A percentile compares a stretch with the other conserved stretches of the same genome.
These are phyloP conservation scores for Deilephila elpenor DNA, from an alignment of 2,888 invertebrate genomes.

Conservation along the genomic window DNA sequence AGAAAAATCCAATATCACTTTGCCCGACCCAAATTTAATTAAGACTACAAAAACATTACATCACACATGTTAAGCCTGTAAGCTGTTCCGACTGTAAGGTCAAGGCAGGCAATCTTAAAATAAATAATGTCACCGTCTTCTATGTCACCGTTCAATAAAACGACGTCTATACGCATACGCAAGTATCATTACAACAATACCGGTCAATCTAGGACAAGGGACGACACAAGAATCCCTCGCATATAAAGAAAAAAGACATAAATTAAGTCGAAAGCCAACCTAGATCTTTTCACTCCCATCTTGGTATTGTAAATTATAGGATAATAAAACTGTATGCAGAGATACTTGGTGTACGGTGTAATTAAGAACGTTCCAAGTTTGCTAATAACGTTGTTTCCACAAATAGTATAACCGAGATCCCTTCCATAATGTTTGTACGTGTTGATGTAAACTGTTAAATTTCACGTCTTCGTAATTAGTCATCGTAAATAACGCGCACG, in stretches of 20 bases:
- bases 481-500: conserved; percentile 38
- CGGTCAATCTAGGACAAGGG: neutral
- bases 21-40: too few relatives aligned
- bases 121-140: neutral
- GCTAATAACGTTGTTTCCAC: conserved; percentile 28
- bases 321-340: conserved; percentile 1
- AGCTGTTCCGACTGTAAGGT: too few relatives aligned
- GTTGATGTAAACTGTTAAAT: conserved; percentile 31
- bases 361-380: conserved; percentile 25
- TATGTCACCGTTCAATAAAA: neutral
- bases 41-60: too few relatives aligned
- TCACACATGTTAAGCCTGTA: too few relatives aligned
- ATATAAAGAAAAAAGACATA: neutral
- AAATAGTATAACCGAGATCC: conserved; percentile 28
- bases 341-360: neutral
- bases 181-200: neutral
- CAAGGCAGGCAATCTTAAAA: neutral
- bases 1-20: too few relatives aligned
- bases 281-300: neutral
- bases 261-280: neutral
- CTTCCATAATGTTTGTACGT: conserved; percentile 29
- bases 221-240: neutral
- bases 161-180: neutral
- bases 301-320: neutral
- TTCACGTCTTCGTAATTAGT: conserved; percentile 39